These are phyloP conservation scores for Oenanthe melanoleuca DNA, from an alignment of 2,113 vertebrate genomes.

Conservation along the genomic window DNA sequence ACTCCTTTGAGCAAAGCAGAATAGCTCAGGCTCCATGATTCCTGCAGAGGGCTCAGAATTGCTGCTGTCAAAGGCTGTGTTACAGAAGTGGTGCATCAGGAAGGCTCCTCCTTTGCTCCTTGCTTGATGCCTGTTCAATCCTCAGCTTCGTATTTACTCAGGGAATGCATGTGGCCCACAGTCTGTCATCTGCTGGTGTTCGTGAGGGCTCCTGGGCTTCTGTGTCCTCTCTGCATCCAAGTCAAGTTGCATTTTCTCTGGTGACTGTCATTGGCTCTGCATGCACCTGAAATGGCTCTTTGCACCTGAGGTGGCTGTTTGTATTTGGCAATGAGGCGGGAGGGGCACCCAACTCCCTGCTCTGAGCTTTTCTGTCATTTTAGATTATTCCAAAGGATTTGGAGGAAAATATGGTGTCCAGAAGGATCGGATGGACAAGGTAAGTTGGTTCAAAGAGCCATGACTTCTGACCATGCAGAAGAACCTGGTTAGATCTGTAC, in stretches of 20 bases:
- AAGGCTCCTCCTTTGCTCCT: slow-evolving; percentile 30
- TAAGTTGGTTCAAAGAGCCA: background rate
- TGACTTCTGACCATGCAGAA: background rate
- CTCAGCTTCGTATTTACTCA: background rate
- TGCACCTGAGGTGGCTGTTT: background rate
- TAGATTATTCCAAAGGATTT: slow-evolving; percentile 95
- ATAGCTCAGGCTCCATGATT: background rate
- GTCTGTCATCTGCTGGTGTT: background rate
- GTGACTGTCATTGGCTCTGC: slow-evolving; percentile 29
- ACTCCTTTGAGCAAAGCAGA: background rate
- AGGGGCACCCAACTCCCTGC: background rate
- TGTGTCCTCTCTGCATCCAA: background rate
- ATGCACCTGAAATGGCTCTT: background rate
- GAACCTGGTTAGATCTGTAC: background rate
- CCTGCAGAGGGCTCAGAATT: slow-evolving; percentile 14
- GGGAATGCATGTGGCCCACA: background rate
- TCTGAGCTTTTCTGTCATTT: slow-evolving; percentile 17
- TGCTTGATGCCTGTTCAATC: slow-evolving; percentile 28
- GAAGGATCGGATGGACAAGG: slow-evolving; percentile 97
- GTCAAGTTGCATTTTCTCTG: background rate
- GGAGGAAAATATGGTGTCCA: slow-evolving; percentile 95
- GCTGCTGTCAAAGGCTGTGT: slow-evolving; percentile 62
- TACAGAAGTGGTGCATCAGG: slow-evolving; percentile 43
- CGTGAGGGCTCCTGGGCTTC: background rate
- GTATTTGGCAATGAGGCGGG: background rate